Evolutionary conservation across 2,888 invertebrate species (phyloP), one percentile per base, ranked within the genome.

Genomic region (Leucophenga maculata): DNA sequence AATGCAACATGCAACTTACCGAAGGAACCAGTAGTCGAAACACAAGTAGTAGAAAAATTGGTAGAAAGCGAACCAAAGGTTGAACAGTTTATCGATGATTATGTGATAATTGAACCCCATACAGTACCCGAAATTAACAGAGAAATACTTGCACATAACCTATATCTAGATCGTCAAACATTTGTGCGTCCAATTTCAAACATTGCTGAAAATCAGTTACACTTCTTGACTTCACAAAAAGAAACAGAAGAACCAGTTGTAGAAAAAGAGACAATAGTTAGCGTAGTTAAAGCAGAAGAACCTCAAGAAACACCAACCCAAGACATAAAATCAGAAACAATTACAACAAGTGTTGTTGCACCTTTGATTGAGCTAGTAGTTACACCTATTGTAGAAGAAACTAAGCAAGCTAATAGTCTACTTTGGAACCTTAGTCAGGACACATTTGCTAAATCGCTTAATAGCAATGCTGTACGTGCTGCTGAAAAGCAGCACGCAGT

Each of bases 171-270:
- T 68, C 74, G 75, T 57, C 59, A 68, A 22, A 73, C 72, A 50
- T 59, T 82, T 1, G 65, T 74, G 67, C 73, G 72, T 54, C 72
- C 69, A 39, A 16, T 67, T 54, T 69, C 72, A 22, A 68, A 92
- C 77, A 92, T 93, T 78, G 93, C 92, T 48, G 94, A 94, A 89
- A 90, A 91, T 77, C 88, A 90, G 75, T 91, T 91, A 85, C 72
- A 74, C 71, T 72, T 76, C 31, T 26, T 75, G 26, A 67, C 26
- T 31, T 22, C 14, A 9, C 50, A 72, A 60, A 60, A 8, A 39
- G 39, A 70, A 39, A 14, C 59, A 11, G 20, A 46, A 11, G 20
- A 46, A 14, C 11, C 69, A 6, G 6, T 46, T 59, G 31, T 20
- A 55, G 59, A 57, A 67, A 14, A 48, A 66, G 69, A 72, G 6